These are phyloP conservation scores for Psophia crepitans DNA, from an alignment of 2,113 vertebrate genomes.

Conservation along the genomic window DNA sequence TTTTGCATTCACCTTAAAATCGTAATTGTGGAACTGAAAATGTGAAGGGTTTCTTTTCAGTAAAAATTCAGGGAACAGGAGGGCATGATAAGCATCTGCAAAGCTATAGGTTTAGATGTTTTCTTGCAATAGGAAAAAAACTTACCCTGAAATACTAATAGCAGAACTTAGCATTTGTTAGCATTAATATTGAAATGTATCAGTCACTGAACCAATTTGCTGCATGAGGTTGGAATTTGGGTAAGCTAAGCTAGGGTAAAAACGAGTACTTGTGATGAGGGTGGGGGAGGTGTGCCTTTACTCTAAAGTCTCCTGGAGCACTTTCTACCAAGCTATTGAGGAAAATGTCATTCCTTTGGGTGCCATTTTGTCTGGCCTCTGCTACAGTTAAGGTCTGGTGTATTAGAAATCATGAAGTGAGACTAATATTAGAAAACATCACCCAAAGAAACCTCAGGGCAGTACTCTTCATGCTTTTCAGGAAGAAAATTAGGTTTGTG, in stretches of 20 bases:
- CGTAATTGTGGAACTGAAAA: not conserved
- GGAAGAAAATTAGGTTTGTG: not conserved
- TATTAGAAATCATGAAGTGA: not conserved
- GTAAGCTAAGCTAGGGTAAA: too few relatives aligned
- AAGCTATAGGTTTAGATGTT: not conserved
- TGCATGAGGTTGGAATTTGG: not conserved
- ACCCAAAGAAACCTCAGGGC: not conserved
- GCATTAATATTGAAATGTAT: not conserved
- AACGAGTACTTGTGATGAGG: rapidly evolving
- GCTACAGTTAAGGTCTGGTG: not conserved
- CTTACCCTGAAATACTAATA: not conserved
- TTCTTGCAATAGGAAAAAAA: not conserved
- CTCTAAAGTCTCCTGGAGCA: not conserved
- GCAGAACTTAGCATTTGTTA: not conserved
- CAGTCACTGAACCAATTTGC: not conserved
- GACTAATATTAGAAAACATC: not conserved
- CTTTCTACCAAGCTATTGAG: not conserved
- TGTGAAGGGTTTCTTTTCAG: not conserved
- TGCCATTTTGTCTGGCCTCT: not conserved
- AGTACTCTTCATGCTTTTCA: not conserved
- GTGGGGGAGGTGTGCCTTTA: not conserved
- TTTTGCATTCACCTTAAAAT: not conserved
- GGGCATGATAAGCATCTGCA: not conserved
- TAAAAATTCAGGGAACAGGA: not conserved
- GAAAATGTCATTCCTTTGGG: not conserved